Conservation (phyloP, 1,140 invertebrate species). For the Acyrthosiphon pisum region DNA sequence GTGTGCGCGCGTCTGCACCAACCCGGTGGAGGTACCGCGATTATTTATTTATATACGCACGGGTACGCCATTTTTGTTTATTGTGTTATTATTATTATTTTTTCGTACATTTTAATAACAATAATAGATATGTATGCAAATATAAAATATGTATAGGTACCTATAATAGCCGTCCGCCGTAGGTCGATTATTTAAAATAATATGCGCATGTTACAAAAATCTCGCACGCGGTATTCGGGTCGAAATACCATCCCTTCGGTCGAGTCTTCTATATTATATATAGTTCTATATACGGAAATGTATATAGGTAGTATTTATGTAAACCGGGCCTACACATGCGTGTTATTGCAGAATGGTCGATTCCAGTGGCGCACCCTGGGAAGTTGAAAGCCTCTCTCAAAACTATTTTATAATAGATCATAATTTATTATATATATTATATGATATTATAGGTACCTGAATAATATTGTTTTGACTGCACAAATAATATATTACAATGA, state of each 20-base stretch:
- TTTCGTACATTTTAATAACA: not conserved
- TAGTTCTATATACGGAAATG: too few relatives aligned
- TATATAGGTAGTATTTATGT: too few relatives aligned
- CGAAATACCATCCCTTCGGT: not conserved
- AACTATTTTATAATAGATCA: too few relatives aligned
- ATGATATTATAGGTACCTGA: too few relatives aligned
- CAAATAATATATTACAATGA: too few relatives aligned
- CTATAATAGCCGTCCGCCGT: not conserved
- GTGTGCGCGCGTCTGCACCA: not conserved
- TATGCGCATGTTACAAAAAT: not conserved
- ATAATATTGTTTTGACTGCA: too few relatives aligned
- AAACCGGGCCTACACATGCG: too few relatives aligned
- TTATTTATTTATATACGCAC: constrained; percentile 14
- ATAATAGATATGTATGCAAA: not conserved
- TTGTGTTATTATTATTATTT: not conserved
- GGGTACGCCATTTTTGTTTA: constrained; percentile 34
- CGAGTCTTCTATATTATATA: not conserved
- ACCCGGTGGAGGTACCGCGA: not conserved
- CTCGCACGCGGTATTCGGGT: too few relatives aligned
- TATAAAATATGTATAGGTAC: not conserved
- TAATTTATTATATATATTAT: too few relatives aligned
- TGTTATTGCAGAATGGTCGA: not conserved
- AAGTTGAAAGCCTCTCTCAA: too few relatives aligned
- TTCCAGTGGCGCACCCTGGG: too few relatives aligned
- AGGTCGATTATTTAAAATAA: not conserved